A percentile compares a stretch with the other conserved stretches of the same genome.
These are phyloP conservation scores for Papilio dardanus DNA, from an alignment of 1,140 invertebrate genomes.

Conservation along the genomic window DNA sequence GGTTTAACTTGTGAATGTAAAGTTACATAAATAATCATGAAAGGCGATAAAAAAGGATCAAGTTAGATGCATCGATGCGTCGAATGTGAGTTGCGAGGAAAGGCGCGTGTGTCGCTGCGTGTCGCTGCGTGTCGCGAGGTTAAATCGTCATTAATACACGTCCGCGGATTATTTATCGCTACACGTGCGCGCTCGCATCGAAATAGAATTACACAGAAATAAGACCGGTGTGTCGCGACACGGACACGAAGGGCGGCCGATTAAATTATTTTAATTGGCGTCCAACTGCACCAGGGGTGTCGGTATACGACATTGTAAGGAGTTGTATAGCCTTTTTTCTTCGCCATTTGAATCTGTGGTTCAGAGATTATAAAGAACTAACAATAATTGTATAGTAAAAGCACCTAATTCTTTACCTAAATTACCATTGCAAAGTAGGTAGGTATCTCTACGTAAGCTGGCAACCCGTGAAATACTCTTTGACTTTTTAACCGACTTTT, in stretches of 20 bases:
- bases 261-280: constrained; percentile 37
- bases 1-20: constrained; percentile 2
- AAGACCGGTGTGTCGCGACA: constrained; percentile 28
- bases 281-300: constrained; percentile 28
- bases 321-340: too few relatives aligned
- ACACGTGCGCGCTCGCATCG: constrained; percentile 40
- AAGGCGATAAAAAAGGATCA: constrained; percentile 29
- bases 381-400: too few relatives aligned
- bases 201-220: constrained; percentile 34
- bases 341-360: too few relatives aligned
- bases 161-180: constrained; percentile 47
- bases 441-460: too few relatives aligned
- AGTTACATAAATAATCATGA: constrained; percentile 23
- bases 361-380: too few relatives aligned
- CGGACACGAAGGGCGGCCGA: constrained; percentile 26
- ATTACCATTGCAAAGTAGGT: too few relatives aligned
- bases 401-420: too few relatives aligned
- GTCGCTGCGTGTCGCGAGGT: constrained; percentile 42
- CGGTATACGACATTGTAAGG: background rate
- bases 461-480: too few relatives aligned
- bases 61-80: constrained; percentile 20
- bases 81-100: constrained; percentile 27
- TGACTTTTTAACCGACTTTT: too few relatives aligned
- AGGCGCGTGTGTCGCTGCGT: constrained; percentile 38
- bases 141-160: constrained; percentile 46